Percentiles rank a stretch among this genome's conserved stretches.
Evolutionary conservation across 2,888 invertebrate species (phyloP).

Genomic region (Odiellus spinosus): DNA sequence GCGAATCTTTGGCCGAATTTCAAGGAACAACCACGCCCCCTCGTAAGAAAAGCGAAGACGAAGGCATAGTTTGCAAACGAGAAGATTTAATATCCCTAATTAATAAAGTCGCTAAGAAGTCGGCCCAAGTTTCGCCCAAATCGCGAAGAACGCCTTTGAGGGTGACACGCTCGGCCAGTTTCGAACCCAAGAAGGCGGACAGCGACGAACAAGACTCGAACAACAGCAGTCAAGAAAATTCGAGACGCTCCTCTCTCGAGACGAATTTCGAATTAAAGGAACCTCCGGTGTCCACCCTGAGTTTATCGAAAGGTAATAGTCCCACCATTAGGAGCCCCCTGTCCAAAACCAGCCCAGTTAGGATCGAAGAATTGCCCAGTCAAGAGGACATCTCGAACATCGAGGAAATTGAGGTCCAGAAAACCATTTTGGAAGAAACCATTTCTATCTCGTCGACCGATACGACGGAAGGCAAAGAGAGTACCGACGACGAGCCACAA

Average conservation of each 20-base stretch:
- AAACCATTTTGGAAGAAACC: slow-evolving; percentile 9
- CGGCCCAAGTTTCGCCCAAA: slow-evolving; percentile 5
- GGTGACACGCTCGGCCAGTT: slow-evolving; percentile 8
- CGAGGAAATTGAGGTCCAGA: slow-evolving; percentile 7
- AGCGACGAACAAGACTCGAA: not conserved
- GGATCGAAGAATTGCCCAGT: not conserved
- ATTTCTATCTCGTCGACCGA: slow-evolving; percentile 10
- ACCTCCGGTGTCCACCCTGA: not conserved
- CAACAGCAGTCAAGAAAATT: not conserved
- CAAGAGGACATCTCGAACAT: not conserved
- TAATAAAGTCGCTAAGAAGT: slow-evolving; percentile 6
- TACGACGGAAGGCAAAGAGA: slow-evolving; percentile 10
- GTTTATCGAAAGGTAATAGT: not conserved
- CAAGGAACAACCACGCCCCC: not conserved
- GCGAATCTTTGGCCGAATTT: slow-evolving; percentile 8
- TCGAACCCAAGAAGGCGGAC: slow-evolving; percentile 7
- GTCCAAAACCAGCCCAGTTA: slow-evolving; percentile 5
- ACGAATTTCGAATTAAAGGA: not conserved
- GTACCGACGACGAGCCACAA: slow-evolving; percentile 4
- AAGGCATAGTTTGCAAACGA: slow-evolving; percentile 15
- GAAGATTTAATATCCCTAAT: slow-evolving; percentile 13
- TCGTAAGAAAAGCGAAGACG: slow-evolving; percentile 1
- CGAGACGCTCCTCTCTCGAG: not conserved
- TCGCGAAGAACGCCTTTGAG: slow-evolving; percentile 5
- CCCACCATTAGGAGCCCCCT: slow-evolving; percentile 4